Conservation (phyloP, 64 coral and sea anemone species). For the Acropora tenuis region DNA sequence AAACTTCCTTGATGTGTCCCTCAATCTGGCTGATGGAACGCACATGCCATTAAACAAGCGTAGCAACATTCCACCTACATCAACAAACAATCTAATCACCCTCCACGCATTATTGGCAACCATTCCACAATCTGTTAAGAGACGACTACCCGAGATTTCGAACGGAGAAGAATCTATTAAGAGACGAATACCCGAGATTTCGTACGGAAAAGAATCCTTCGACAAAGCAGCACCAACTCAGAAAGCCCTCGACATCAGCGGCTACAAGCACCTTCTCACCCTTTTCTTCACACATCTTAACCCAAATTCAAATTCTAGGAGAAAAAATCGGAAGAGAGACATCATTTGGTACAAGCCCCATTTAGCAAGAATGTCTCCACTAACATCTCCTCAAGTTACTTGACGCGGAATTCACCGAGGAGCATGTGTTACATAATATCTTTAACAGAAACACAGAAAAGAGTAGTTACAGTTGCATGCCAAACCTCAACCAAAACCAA, state of each 20-base stretch:
- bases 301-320: background rate
- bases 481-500: too few relatives aligned
- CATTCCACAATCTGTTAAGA: background rate
- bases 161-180: background rate
- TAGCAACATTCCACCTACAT: too few relatives aligned
- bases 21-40: too few relatives aligned
- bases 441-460: too few relatives aligned
- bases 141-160: conserved; percentile 34
- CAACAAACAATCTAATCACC: too few relatives aligned
- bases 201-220: conserved; percentile 15
- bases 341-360: conserved; percentile 48
- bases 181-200: conserved; percentile 34
- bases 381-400: background rate
- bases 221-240: conserved; percentile 47
- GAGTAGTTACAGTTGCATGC: too few relatives aligned
- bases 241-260: conserved; percentile 42
- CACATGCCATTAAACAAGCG: too few relatives aligned
- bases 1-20: too few relatives aligned
- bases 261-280: conserved; percentile 11
- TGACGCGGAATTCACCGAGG: too few relatives aligned
- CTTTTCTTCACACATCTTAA: background rate
- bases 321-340: conserved; percentile 46
- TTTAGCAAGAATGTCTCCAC: conserved; percentile 42
- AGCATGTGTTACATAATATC: too few relatives aligned
- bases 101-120: too few relatives aligned